Percentiles rank a stretch among this genome's conserved stretches.
These are phyloP conservation scores for Mustela lutreola DNA, from an alignment of 2,113 vertebrate species.

Conservation along the genomic window DNA sequence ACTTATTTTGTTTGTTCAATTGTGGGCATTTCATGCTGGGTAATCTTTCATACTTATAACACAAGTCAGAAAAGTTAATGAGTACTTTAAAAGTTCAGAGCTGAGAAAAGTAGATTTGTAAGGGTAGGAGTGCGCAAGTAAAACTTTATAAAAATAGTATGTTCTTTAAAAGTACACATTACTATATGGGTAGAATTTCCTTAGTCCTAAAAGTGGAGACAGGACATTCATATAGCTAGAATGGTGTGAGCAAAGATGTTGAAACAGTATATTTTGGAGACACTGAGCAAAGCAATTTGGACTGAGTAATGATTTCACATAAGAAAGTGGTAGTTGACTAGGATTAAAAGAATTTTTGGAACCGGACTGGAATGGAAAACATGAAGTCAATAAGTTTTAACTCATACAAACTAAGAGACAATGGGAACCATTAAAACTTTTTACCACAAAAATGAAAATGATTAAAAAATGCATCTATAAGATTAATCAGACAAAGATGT, in stretches of 20 bases:
- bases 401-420: constrained; percentile 17
- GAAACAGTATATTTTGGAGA: neutral
- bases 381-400: constrained; percentile 38
- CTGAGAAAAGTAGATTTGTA: constrained; percentile 19
- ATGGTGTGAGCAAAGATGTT: neutral
- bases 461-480: neutral
- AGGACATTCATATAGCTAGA: neutral
- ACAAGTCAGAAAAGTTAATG: constrained; percentile 25
- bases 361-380: constrained; percentile 25
- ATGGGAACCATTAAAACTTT: constrained; percentile 16
- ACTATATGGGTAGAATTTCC: neutral
- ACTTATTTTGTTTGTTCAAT: constrained; percentile 1
- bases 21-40: neutral
- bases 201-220: neutral
- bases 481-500: neutral
- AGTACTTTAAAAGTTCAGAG: constrained; percentile 13
- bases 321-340: neutral
- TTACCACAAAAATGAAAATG: neutral
- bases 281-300: neutral
- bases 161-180: constrained; percentile 1
- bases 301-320: neutral
- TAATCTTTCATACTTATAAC: constrained; percentile 19
- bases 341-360: constrained; percentile 33
- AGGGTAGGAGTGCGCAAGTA: neutral
- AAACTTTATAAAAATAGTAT: constrained; percentile 19